Conservation (phyloP, 2,113 vertebrate genomes). For the Phyllostomus hastatus region DNA sequence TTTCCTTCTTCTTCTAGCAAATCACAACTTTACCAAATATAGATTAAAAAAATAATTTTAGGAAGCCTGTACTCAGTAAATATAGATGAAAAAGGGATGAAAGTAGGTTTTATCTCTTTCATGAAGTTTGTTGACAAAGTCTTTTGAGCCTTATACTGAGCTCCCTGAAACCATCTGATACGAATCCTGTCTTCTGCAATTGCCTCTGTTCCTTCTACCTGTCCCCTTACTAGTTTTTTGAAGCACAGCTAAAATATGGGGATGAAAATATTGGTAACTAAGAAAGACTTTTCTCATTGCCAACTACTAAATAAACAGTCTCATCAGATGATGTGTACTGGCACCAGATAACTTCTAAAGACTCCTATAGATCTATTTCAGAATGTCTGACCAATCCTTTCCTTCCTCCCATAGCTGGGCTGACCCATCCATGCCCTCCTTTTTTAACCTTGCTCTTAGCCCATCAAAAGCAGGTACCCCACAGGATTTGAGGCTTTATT, state of each 20-base stretch:
- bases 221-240: neutral
- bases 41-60: neutral
- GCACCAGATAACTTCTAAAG: neutral
- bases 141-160: neutral
- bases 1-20: conserved; percentile 21
- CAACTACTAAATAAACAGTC: neutral
- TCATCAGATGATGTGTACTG: neutral
- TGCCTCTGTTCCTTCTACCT: neutral
- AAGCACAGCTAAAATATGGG: neutral
- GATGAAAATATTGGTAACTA: neutral
- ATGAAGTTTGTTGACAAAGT: neutral
- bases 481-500: neutral
- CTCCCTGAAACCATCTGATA: neutral
- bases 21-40: neutral
- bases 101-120: neutral
- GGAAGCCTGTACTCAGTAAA: neutral
- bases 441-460: neutral
- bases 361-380: neutral
- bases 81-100: neutral
- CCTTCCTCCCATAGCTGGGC: neutral
- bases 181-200: neutral
- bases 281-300: neutral
- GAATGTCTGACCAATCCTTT: neutral
- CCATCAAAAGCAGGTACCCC: neutral
- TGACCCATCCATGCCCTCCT: neutral